A percentile compares a stretch with the other conserved stretches of the same genome.
These are phyloP conservation scores for Parauchenoglanis ngamensis DNA, from an alignment of 2,797 vertebrate species.

Conservation along the genomic window DNA sequence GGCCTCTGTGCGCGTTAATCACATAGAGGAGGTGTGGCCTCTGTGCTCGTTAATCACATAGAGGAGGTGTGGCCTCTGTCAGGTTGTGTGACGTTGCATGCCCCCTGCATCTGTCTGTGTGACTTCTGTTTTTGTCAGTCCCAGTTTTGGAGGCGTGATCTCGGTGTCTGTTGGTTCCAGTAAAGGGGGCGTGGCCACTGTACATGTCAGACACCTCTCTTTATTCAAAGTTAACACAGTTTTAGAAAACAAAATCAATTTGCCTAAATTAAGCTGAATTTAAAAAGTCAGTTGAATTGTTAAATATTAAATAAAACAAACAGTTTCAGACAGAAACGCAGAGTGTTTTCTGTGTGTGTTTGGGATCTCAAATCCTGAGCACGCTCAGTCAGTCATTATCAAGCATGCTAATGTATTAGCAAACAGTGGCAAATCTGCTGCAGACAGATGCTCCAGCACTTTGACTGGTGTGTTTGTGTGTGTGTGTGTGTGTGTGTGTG, in stretches of 20 bases:
- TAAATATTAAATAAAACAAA: background rate
- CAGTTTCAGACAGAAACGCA: background rate
- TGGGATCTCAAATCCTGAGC: background rate
- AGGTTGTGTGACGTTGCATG: too few species aligned
- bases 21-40: background rate
- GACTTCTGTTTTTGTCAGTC: background rate
- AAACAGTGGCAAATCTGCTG: conserved; percentile 8
- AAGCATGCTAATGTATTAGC: background rate
- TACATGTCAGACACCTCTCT: background rate
- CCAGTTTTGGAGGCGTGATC: background rate
- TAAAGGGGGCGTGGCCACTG: background rate
- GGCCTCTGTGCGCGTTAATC: background rate
- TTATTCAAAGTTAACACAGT: background rate
- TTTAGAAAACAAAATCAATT: background rate
- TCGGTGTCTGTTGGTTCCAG: background rate
- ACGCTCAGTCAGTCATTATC: background rate
- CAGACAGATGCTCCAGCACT: conserved; percentile 20
- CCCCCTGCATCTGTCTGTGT: background rate
- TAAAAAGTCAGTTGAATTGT: background rate
- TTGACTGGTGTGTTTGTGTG: background rate
- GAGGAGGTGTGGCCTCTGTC: background rate
- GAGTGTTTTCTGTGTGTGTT: background rate
- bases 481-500: conserved; percentile 22
- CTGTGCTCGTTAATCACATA: background rate
- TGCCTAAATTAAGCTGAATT: background rate